phyloP scores from a whole-genome alignment of 2,113 vertebrate genomes.

The Candoia aspera region DNA sequence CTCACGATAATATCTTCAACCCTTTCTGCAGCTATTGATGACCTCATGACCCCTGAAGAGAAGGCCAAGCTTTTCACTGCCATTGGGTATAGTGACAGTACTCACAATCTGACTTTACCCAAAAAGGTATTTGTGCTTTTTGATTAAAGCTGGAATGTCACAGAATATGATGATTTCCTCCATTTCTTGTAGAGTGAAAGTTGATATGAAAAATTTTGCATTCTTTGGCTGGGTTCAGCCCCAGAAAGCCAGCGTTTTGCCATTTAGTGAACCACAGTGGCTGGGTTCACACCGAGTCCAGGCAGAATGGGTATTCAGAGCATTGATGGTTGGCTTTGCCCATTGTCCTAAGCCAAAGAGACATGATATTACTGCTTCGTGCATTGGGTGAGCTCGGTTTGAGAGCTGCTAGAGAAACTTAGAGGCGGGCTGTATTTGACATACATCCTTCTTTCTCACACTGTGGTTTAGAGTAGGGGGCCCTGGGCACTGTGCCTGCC shows the following conservation, averaged over 20 bases:
- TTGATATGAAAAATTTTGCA: background rate
- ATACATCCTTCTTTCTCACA: background rate
- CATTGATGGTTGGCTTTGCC: no score
- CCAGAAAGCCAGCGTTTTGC: no score
- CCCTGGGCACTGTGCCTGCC: background rate
- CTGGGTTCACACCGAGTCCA: no score
- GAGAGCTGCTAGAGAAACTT: background rate
- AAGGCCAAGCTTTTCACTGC: constrained; percentile 94
- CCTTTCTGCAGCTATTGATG: constrained; percentile 79
- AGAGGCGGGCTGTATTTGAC: background rate
- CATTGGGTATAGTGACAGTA: constrained; percentile 95
- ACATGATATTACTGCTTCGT: no score
- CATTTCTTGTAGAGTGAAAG: background rate
- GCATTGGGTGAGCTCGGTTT: no score
- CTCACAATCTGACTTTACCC: constrained; percentile 83
- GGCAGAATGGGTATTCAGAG: no score
- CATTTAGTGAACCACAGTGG: no score
- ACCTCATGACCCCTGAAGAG: constrained; percentile 90
- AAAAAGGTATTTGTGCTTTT: constrained; percentile 77
- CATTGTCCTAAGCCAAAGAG: no score
- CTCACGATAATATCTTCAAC: background rate
- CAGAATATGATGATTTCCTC: background rate
- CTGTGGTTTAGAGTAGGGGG: background rate
- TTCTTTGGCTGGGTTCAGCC: background rate
- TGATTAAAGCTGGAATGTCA: background rate